These are phyloP conservation scores for Eupeodes latifasciatus DNA, from an alignment of 2,888 invertebrate genomes.

Conservation along the genomic window DNA sequence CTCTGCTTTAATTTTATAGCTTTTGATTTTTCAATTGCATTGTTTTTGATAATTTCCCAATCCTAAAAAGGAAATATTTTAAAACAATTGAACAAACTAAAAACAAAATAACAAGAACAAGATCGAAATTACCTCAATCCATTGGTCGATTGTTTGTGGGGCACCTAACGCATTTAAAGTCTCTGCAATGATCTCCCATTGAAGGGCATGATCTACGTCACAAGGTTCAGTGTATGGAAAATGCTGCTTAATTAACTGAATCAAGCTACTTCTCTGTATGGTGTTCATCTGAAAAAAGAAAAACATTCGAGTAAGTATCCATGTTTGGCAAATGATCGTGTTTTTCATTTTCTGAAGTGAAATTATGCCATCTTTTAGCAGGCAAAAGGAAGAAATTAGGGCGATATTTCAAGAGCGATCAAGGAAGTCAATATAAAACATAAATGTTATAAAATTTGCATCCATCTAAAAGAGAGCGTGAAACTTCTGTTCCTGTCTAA, in stretches of 20 bases:
- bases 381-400: too few relatives aligned
- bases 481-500: too few relatives aligned
- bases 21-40: background rate
- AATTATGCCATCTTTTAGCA: too few relatives aligned
- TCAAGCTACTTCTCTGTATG: constrained; percentile 12
- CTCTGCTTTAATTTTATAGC: background rate
- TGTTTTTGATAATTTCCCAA: constrained; percentile 11
- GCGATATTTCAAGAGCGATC: too few relatives aligned
- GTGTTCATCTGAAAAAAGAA: constrained; percentile 26
- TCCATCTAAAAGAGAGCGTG: too few relatives aligned
- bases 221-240: constrained; percentile 24
- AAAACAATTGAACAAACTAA: background rate
- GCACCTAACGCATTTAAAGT: constrained; percentile 32
- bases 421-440: too few relatives aligned
- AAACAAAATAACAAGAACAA: background rate
- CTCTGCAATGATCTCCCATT: constrained; percentile 40
- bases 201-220: background rate
- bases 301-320: too few relatives aligned
- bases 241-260: constrained; percentile 38
- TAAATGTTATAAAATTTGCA: too few relatives aligned
- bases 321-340: too few relatives aligned
- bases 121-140: constrained; percentile 21
- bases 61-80: background rate
- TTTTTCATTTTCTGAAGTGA: too few relatives aligned
- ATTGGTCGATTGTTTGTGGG: constrained; percentile 21